A percentile compares a stretch with the other conserved stretches of the same genome.
Conservation (phyloP, 1,140 invertebrate genomes). For the Scaptomyza pallida region DNA sequence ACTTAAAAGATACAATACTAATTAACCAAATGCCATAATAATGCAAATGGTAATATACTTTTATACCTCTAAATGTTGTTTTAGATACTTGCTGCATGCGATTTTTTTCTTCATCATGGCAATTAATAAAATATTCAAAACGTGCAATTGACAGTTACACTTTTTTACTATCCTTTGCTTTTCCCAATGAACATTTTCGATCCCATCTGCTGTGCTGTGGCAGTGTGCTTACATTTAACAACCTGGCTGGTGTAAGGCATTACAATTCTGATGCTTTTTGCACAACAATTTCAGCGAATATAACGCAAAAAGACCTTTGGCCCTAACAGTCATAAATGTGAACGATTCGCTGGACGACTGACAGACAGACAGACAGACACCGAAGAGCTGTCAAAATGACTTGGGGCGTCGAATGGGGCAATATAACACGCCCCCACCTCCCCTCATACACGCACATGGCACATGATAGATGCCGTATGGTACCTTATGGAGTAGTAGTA, state of each 20-base stretch:
- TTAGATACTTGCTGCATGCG: no score
- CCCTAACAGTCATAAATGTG: constrained; percentile 67
- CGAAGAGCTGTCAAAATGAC: constrained; percentile 67
- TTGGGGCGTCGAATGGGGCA: constrained; percentile 23
- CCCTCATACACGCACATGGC: constrained; percentile 39
- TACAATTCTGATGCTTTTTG: constrained; percentile 41
- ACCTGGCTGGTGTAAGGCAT: constrained; percentile 20
- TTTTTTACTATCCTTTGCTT: not conserved
- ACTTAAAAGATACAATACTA: no score
- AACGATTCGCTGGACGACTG: constrained; percentile 48
- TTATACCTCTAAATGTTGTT: no score
- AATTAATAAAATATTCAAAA: constrained; percentile 5
- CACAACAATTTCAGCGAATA: constrained; percentile 50
- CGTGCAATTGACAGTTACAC: not conserved
- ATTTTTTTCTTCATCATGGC: not conserved
- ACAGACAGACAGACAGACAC: constrained; percentile 28
- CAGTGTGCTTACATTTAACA: constrained; percentile 44
- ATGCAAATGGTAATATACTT: no score
- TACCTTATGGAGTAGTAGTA: constrained; percentile 24
- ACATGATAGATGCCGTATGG: constrained; percentile 31
- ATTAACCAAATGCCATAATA: no score
- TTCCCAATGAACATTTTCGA: not conserved
- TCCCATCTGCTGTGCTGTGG: constrained; percentile 15
- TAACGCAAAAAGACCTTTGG: constrained; percentile 65
- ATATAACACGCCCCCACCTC: constrained; percentile 29